Evolutionary conservation across 2,797 vertebrate species (phyloP).

Genomic region (Acropternis orthonyx): DNA sequence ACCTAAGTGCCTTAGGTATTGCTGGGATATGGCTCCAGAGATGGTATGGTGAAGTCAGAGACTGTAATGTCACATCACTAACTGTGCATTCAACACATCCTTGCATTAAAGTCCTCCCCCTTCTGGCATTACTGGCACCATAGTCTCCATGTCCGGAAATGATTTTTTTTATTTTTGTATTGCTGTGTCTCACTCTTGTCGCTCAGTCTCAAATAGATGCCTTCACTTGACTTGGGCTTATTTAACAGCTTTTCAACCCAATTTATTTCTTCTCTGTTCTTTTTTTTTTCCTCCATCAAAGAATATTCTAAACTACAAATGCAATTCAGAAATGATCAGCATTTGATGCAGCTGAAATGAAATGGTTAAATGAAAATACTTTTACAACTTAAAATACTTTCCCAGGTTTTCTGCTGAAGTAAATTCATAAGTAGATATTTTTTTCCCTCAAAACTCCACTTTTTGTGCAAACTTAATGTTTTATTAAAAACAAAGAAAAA

Average conservation of each 20-base stretch:
- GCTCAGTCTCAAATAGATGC: background rate
- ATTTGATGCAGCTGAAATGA: background rate
- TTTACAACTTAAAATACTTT: background rate
- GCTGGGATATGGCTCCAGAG: background rate
- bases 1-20: background rate
- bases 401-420: background rate
- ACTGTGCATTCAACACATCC: background rate
- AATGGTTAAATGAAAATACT: background rate
- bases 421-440: background rate
- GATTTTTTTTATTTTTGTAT: background rate
- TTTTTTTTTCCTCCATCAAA: background rate
- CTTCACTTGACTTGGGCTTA: background rate
- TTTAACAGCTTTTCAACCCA: background rate
- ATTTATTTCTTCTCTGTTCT: background rate
- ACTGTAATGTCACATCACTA: too few species aligned
- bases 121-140: background rate
- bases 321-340: background rate
- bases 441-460: background rate
- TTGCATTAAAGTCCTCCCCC: background rate
- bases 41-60: background rate
- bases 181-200: background rate
- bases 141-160: accelerated
- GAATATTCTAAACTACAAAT: background rate
- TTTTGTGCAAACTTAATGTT: background rate
- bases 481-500: background rate